Conservation (phyloP, 2,113 vertebrate genomes). For the Psittacara wagleri region DNA sequence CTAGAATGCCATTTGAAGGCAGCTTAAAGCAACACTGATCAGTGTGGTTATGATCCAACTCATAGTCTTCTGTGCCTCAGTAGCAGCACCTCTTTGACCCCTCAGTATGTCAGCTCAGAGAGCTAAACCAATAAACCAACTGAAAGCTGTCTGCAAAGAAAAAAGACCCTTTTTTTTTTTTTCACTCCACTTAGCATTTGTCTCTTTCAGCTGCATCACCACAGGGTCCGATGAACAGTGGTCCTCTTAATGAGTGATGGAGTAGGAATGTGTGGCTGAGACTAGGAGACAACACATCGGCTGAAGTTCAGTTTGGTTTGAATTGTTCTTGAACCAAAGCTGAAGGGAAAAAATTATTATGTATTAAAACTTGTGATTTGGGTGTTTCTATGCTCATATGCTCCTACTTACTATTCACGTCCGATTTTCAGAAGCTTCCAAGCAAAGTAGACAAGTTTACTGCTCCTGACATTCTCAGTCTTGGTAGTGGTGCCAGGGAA, state of each 20-base stretch:
- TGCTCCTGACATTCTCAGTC: background rate
- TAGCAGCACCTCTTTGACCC: background rate
- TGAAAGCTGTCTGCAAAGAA: background rate
- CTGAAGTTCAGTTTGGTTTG: background rate
- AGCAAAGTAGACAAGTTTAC: background rate
- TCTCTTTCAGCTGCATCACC: background rate
- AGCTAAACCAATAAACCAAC: background rate
- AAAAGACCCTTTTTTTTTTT: background rate
- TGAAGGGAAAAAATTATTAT: background rate
- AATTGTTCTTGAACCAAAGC: background rate
- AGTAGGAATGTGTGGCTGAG: background rate
- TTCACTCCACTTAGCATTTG: background rate
- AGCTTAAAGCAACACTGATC: background rate
- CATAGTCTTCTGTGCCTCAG: background rate
- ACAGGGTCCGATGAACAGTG: background rate
- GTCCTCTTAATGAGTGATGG: background rate
- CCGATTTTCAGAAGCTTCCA: background rate
- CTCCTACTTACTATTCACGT: background rate
- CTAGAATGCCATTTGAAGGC: background rate
- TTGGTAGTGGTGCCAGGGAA: constrained; percentile 27
- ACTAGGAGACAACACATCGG: background rate
- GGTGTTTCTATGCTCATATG: background rate
- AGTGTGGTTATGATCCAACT: background rate
- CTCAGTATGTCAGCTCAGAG: background rate
- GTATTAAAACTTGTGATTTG: background rate